Conservation (phyloP, 2,113 vertebrate genomes). For the Solea senegalensis region DNA sequence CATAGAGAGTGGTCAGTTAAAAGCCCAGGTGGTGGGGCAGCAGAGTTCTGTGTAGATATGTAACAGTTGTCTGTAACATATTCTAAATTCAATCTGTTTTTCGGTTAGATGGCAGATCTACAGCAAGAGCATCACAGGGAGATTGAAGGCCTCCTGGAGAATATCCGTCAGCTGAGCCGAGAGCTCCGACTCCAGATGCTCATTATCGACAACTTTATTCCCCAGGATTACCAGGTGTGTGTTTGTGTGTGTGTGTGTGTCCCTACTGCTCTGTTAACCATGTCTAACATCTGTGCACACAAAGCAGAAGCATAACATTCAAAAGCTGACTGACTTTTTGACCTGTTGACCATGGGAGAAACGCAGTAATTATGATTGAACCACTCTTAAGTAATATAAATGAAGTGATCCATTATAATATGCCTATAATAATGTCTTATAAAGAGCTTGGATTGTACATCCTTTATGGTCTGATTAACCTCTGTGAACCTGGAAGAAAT, state of each 20-base stretch:
- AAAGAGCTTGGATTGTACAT: too few species aligned
- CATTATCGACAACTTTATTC: slow-evolving; percentile 98
- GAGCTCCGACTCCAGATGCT: slow-evolving; percentile 97
- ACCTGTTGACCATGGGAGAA: too few species aligned
- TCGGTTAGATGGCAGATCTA: slow-evolving; percentile 92
- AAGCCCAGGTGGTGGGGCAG: not conserved
- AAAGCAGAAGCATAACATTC: too few species aligned
- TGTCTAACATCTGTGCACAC: too few species aligned
- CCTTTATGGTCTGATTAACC: too few species aligned
- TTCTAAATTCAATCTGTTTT: not conserved
- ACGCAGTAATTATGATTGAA: too few species aligned
- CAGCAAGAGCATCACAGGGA: slow-evolving; percentile 97
- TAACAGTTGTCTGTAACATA: too few species aligned
- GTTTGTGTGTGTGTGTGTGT: not conserved
- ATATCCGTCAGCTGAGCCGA: slow-evolving; percentile 95
- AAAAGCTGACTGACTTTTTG: too few species aligned
- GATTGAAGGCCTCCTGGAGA: slow-evolving; percentile 95
- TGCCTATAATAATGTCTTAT: too few species aligned
- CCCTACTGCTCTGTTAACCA: not conserved
- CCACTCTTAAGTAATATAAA: too few species aligned
- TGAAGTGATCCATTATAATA: too few species aligned
- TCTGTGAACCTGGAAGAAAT: too few species aligned
- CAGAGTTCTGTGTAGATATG: not conserved
- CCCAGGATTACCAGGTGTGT: slow-evolving; percentile 95
- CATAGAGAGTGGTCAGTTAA: not conserved